Base-by-base conservation (phyloP, 30 jellyfish, hydroid and myxozoan species). In the Catostylus mosaicus region DNA sequence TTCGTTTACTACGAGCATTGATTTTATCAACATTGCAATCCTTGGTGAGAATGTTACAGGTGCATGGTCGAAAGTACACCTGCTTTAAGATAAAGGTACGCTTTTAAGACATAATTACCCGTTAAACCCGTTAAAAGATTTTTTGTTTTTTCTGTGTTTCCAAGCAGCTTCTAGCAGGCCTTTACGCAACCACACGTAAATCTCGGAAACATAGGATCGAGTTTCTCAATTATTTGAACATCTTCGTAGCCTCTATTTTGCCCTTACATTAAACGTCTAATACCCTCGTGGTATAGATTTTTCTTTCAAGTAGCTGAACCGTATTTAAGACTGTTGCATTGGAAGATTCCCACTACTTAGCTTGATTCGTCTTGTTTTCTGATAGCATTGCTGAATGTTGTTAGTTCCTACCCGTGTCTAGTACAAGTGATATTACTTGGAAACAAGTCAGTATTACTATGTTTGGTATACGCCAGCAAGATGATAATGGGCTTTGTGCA, bases 21-120 rank as follows among this genome's bases (percentile, higher is more conserved):
- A 51, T 16, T 9, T 74, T 36, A 14, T 47, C 73, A 45, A 47
- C 69, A 26, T 19, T 10, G 72, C 37, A 46, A 50, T 60, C 36
- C 22, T 50, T 46, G 6, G 46, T 74, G 85, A 51, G 85, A 74
- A 52, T 23, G 85, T 35, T 18, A 52, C 85, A 74, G 85, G 85
- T 74, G 85, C 35, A 37, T 24, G 35, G 74, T 23, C 30, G 18
- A 2, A 19, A n/a, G 62, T 34, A 31, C 85, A 74, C 73, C 85
- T 74, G 85, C 74, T 16, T 18, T 14, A 3, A 5, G 27, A 30
- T 16, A 68, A 18, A 46, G 71, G 66, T 5, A 68, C 24, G 80
- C 33, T 68, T 36, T 37, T 12, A 5, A 24, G 67, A 23, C 71
- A 27, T 59, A 59, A 59, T 59, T 59, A 16, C n/a, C n/a, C 11